Conservation (phyloP, 2,113 vertebrate genomes). For the Tricholaema leucomelas region DNA sequence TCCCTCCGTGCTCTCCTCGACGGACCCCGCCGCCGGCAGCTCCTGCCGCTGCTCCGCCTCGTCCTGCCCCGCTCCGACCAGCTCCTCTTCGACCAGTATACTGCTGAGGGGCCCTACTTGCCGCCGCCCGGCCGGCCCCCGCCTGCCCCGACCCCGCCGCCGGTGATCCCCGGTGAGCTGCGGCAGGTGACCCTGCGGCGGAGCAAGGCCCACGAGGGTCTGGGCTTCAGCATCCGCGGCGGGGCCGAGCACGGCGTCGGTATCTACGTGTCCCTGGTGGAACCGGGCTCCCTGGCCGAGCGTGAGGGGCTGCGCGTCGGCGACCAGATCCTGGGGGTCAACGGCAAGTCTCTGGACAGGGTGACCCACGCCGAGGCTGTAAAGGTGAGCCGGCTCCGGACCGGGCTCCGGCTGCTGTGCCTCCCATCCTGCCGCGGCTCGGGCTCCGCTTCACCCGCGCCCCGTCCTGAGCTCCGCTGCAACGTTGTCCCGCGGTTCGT, state of each 20-base stretch:
- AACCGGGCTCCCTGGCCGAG: conserved; percentile 93
- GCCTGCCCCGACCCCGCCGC: conserved; percentile 56
- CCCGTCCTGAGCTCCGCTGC: not conserved
- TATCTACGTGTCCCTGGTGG: conserved; percentile 96
- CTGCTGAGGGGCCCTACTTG: conserved; percentile 91
- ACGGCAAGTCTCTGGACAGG: conserved; percentile 89
- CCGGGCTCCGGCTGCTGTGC: not conserved
- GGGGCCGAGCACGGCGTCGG: conserved; percentile 96
- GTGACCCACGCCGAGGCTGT: conserved; percentile 94
- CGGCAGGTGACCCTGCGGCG: conserved; percentile 88
- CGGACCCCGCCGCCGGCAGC: conserved; percentile 89
- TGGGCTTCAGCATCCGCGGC: conserved; percentile 97
- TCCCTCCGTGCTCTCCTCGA: conserved; percentile 91
- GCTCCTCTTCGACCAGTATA: conserved; percentile 96
- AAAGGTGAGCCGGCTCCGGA: conserved; percentile 78
- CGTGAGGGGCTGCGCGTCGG: conserved; percentile 91
- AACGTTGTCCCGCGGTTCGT: too few species aligned
- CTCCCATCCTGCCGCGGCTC: not conserved
- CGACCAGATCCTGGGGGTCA: conserved; percentile 95
- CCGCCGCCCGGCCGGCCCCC: conserved; percentile 54
- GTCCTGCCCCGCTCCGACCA: conserved; percentile 96
- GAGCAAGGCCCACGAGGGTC: conserved; percentile 90
- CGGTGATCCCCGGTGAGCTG: conserved; percentile 75
- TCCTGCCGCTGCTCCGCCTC: conserved; percentile 92
- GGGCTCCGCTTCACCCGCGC: not conserved